A percentile compares a stretch with the other conserved stretches of the same genome.
These are phyloP conservation scores for Ceratosolen fusciceps DNA, from an alignment of 1,140 invertebrate genomes.

Conservation along the genomic window DNA sequence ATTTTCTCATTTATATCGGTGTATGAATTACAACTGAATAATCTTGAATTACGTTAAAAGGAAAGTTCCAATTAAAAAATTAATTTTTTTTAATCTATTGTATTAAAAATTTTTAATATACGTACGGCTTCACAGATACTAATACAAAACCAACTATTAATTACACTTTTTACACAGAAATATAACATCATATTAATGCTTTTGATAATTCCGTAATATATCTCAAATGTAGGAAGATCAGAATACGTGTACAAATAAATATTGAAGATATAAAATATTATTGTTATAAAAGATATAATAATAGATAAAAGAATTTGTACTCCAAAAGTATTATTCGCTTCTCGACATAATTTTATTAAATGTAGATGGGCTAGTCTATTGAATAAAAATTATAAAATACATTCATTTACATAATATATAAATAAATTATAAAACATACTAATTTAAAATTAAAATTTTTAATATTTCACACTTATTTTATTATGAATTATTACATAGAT, in stretches of 20 bases:
- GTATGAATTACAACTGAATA: too few relatives aligned
- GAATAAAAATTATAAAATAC: slow-evolving; percentile 17
- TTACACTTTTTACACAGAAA: background rate
- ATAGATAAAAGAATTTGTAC: slow-evolving; percentile 27
- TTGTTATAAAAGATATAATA: background rate
- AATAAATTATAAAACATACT: too few relatives aligned
- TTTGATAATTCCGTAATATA: background rate
- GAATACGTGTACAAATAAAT: slow-evolving; percentile 18
- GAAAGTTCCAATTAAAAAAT: too few relatives aligned
- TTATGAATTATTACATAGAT: too few relatives aligned
- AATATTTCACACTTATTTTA: too few relatives aligned
- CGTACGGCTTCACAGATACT: background rate
- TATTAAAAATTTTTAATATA: too few relatives aligned
- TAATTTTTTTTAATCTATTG: too few relatives aligned
- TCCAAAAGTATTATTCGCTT: slow-evolving; percentile 28
- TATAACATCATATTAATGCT: background rate
- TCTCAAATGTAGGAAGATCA: background rate
- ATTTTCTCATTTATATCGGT: too few relatives aligned
- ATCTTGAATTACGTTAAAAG: too few relatives aligned
- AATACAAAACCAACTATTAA: background rate
- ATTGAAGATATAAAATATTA: slow-evolving; percentile 24
- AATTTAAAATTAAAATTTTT: too few relatives aligned
- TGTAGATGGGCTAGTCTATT: slow-evolving; percentile 19
- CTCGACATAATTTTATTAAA: slow-evolving; percentile 34
- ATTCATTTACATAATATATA: too few relatives aligned